Evolutionary conservation across 2,888 invertebrate genomes (phyloP), one percentile per base, ranked within the genome.

Genomic region (Salpingus planirostris): DNA sequence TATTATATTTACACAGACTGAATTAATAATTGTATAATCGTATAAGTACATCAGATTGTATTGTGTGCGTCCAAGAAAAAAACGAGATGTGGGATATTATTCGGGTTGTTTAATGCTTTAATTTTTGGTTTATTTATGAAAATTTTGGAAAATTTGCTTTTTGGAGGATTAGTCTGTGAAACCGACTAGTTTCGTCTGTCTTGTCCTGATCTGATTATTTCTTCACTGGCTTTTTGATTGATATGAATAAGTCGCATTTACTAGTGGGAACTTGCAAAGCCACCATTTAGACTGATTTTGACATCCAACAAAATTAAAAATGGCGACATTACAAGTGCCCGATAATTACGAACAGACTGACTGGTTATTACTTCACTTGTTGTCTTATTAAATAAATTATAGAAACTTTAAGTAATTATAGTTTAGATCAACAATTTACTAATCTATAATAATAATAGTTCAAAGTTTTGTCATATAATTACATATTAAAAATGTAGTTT

Each of bases 1-100:
- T n/a, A n/a, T n/a, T n/a, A 22, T 38, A 42, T 39, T 46, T 49
- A 50, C 46, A 45, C 51, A 51, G 56, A 56, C 56, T 56, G 56
- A 55, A 46, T 50, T 49, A 53, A 47, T 44, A 27, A 36, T 31
- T 34, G 14, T 33, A 29, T 28, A 11, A 29, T 21, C 18, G 6
- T 11, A 21, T 6, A 11, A 24, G 15, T 10, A 24, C 8, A 21
- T 27, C 8, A 13, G 11, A 21, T 24, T 13, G 15, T 31, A 23
- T 15, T 13, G 31, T 35, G 30, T 21, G 4, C 24, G 28, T 11
- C 13, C 23, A 18, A 21, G 7, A 27, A 27, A 12, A 26, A 26
- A 26, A 13, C 10, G 23, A 13, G 18, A 11, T 33, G 24, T 23
- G 24, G 7, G 13, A 30, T 15, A 30, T 15, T 24, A 23, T 23